Evolutionary conservation across 2,888 invertebrate genomes (phyloP), one percentile per base, ranked within the genome.

Genomic region (Deilephila elpenor): DNA sequence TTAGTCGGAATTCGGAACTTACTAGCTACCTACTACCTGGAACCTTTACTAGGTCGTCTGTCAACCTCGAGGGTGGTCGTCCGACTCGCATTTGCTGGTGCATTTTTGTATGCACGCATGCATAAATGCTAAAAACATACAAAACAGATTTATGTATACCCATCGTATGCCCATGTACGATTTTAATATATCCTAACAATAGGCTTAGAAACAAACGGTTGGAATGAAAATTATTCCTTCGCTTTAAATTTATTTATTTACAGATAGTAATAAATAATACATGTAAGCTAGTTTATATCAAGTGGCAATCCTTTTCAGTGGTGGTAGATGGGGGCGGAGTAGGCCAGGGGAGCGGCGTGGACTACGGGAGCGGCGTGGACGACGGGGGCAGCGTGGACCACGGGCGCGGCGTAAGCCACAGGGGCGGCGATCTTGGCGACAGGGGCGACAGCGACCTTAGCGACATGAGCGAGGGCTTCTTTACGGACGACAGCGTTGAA

Each of bases 301-400:
- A 34, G 19, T 34, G 71, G 59, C 20, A 71, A 71, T 59, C 0
- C 44, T 67, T 67, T 73, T 96, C 32, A 93, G 95, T 72, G 91
- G 92, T 79, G 93, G 97, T 79, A 82, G 95, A 95, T 82, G 96
- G 96, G 96, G 96, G 96, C 96, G 95, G 96, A 78, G 75, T 83
- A 79, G 32, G 78, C 77, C 32, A 77, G 94, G 11, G 79, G 78
- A 44, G 74, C 71, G 34, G 75, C 75, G 61, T 79, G 78, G 20
- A 76, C 74, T 1, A 75, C 77, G 53, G 79, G 80, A 8, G 77
- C 77, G 60, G 78, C 73, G 70, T 76, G 75, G 72, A 79, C 73
- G 11, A 74, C 82, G 76, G 74, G 85, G 76, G 77, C 72, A 19
- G 78, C 72, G 53, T 77, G 85, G 64, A 86, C 84, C 74, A 85